Evolutionary conservation across 2,888 invertebrate genomes (phyloP).

Genomic region (Cataglyphis rosenhaueri): DNA sequence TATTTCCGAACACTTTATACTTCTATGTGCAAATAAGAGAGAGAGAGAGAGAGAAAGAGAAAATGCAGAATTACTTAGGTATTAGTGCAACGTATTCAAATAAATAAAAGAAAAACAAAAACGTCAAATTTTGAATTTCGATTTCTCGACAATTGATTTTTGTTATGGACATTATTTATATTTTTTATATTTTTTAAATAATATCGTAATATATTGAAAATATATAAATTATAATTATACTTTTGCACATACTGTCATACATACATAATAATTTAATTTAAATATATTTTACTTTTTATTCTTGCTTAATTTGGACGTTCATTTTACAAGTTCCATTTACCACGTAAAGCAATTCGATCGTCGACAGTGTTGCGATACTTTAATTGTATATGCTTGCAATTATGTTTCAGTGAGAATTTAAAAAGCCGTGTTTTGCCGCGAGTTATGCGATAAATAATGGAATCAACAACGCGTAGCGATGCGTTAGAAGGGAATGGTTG

Average conservation of each 20-base stretch:
- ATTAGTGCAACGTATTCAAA: background rate
- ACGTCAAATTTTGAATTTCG: background rate
- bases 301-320: background rate
- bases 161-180: background rate
- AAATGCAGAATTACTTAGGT: background rate
- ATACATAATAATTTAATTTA: background rate
- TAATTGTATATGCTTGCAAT: background rate
- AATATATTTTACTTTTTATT: background rate
- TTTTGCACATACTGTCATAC: background rate
- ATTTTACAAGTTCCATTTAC: background rate
- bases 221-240: background rate
- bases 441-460: constrained; percentile 32
- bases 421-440: background rate
- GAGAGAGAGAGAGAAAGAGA: background rate
- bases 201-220: background rate
- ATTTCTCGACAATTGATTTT: background rate
- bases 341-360: background rate
- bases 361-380: background rate
- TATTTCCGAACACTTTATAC: background rate
- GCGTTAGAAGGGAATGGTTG: constrained; percentile 24
- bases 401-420: background rate
- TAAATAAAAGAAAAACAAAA: background rate
- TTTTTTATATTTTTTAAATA: background rate
- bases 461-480: constrained; percentile 18
- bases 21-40: background rate